phyloP scores from a whole-genome alignment of 2,797 vertebrate species.

The Malurus leucopterus region DNA sequence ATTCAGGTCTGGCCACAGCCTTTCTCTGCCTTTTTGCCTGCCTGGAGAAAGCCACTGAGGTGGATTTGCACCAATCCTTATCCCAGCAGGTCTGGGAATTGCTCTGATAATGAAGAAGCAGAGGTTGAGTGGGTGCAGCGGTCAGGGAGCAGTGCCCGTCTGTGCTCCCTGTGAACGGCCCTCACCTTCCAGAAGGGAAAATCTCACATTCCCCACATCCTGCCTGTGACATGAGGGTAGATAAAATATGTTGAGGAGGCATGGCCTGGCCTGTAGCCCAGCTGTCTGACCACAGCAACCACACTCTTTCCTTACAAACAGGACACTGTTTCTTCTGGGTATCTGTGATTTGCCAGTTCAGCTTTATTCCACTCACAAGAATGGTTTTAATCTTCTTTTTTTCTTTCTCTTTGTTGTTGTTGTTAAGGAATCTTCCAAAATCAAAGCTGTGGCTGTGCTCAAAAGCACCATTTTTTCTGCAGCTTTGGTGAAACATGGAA shows the following conservation, averaged over 20 bases:
- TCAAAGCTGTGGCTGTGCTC: not conserved
- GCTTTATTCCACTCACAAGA: not conserved
- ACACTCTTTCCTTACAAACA: constrained; percentile 37
- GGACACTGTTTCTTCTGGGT: constrained; percentile 23
- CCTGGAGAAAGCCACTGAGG: not conserved
- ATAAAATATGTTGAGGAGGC: constrained; percentile 44
- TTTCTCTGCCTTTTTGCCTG: no score
- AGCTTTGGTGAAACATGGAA: not conserved
- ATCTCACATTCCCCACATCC: constrained; percentile 12
- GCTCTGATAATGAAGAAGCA: not conserved
- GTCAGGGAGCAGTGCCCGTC: not conserved
- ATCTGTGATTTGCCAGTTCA: constrained; percentile 24
- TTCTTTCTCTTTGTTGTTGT: not conserved
- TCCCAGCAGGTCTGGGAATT: not conserved
- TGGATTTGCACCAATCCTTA: not conserved
- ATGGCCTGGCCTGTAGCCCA: constrained; percentile 21
- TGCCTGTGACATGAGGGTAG: constrained; percentile 11
- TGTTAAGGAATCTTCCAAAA: constrained; percentile 4
- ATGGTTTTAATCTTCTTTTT: not conserved
- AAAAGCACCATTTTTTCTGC: not conserved
- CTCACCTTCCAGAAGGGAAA: constrained; percentile 23
- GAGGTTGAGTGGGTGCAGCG: not conserved
- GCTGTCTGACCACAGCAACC: constrained; percentile 43
- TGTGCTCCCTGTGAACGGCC: not conserved
- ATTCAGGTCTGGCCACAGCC: not conserved